These are phyloP conservation scores for Lagocephalus sceleratus DNA, from an alignment of 2,797 vertebrate genomes.

Conservation along the genomic window DNA sequence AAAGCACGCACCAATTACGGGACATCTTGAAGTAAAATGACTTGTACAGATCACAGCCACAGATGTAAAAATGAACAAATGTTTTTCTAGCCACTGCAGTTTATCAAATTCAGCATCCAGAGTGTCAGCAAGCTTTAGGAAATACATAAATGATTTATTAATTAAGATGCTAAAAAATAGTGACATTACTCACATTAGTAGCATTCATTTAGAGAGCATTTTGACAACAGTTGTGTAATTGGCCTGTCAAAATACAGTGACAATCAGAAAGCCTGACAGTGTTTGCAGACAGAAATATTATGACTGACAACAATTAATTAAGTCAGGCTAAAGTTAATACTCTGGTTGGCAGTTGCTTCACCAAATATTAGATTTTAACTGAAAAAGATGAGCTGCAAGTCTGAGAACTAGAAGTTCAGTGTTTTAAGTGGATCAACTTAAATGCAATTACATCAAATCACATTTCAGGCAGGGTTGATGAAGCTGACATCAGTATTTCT, in stretches of 20 bases:
- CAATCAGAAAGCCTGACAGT: background rate
- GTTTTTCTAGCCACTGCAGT: background rate
- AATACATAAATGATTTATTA: too few species aligned
- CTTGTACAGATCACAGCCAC: too few species aligned
- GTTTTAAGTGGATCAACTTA: too few species aligned
- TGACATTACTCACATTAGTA: background rate
- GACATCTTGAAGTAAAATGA: too few species aligned
- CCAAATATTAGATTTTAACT: background rate
- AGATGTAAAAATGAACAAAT: too few species aligned
- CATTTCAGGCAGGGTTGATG: too few species aligned
- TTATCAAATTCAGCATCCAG: background rate
- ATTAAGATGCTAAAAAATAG: background rate
- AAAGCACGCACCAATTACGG: background rate
- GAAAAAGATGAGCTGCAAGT: background rate
- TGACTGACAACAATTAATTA: background rate
- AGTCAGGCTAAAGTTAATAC: background rate
- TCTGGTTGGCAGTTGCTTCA: background rate
- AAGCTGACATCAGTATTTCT: too few species aligned
- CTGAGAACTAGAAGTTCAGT: background rate
- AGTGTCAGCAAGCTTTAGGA: too few species aligned
- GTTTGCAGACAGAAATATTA: background rate
- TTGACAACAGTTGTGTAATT: constrained; percentile 1
- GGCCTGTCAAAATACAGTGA: background rate
- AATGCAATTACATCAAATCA: too few species aligned
- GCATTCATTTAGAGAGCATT: background rate